Percentiles rank a stretch among this genome's conserved stretches.
Conservation (phyloP, 2,797 vertebrate genomes). For the Prionace glauca region DNA sequence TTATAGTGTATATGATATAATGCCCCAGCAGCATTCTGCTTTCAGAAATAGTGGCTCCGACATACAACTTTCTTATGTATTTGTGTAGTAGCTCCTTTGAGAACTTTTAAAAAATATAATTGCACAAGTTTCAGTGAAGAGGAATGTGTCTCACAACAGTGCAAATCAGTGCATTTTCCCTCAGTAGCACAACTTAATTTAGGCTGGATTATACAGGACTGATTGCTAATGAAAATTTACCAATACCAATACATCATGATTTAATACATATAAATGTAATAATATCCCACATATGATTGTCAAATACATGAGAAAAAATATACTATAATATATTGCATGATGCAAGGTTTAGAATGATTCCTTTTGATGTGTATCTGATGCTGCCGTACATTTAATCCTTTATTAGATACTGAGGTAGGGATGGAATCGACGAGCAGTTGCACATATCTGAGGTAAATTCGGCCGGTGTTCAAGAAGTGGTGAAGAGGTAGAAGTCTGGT, state of each 20-base stretch:
- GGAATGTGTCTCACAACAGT: background rate
- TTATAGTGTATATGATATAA: background rate
- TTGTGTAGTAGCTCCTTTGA: background rate
- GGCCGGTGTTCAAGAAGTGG: background rate
- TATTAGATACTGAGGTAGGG: conserved; percentile 1
- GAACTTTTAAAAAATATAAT: background rate
- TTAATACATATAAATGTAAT: background rate
- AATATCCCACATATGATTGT: background rate
- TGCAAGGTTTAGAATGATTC: background rate
- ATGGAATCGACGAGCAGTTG: background rate
- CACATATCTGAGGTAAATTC: background rate
- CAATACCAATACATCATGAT: background rate
- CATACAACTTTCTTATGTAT: background rate
- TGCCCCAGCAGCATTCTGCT: background rate
- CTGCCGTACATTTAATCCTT: background rate
- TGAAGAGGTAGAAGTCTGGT: background rate
- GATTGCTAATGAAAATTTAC: background rate
- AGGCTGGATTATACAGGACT: background rate
- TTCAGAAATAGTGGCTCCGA: background rate
- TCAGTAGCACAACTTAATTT: background rate
- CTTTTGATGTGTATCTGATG: background rate
- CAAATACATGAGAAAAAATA: conserved; percentile 12
- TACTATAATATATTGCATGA: background rate
- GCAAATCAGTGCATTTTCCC: background rate
- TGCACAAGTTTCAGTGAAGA: background rate